Percentiles rank a stretch among this genome's conserved stretches.
Conservation (phyloP, 1,140 invertebrate species). For the Drosophila serrata region DNA sequence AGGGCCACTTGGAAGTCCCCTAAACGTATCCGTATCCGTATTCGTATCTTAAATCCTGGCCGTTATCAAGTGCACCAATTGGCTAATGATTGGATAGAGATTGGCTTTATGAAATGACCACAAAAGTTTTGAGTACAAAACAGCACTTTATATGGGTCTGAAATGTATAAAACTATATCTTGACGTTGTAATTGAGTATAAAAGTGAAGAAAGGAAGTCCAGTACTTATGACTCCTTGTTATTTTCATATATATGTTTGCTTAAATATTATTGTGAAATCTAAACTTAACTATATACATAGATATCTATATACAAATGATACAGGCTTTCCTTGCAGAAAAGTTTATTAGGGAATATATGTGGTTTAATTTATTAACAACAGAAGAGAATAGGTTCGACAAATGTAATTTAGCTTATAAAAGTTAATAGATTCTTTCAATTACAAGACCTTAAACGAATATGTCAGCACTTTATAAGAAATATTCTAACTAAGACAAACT, state of each 20-base stretch:
- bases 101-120: constrained; percentile 8
- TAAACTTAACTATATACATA: too few relatives aligned
- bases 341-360: too few relatives aligned
- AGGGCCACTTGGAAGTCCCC: constrained; percentile 50
- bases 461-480: not conserved
- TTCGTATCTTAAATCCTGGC: constrained; percentile 50
- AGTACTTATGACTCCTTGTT: constrained; percentile 13
- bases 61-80: constrained; percentile 75
- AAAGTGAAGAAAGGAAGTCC: constrained; percentile 2
- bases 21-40: constrained; percentile 43
- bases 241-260: constrained; percentile 13
- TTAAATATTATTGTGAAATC: not conserved
- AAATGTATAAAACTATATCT: constrained; percentile 59
- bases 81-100: constrained; percentile 55
- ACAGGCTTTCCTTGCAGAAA: too few relatives aligned
- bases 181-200: constrained; percentile 66
- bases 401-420: not conserved
- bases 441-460: not conserved
- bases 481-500: not conserved
- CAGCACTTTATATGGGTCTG: constrained; percentile 66
- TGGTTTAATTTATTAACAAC: too few relatives aligned
- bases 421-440: not conserved
- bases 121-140: constrained; percentile 2
- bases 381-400: too few relatives aligned
- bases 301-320: too few relatives aligned